A percentile compares a stretch with the other conserved stretches of the same genome.
Evolutionary conservation across 2,113 vertebrate species (phyloP).

Genomic region (Equus quagga): DNA sequence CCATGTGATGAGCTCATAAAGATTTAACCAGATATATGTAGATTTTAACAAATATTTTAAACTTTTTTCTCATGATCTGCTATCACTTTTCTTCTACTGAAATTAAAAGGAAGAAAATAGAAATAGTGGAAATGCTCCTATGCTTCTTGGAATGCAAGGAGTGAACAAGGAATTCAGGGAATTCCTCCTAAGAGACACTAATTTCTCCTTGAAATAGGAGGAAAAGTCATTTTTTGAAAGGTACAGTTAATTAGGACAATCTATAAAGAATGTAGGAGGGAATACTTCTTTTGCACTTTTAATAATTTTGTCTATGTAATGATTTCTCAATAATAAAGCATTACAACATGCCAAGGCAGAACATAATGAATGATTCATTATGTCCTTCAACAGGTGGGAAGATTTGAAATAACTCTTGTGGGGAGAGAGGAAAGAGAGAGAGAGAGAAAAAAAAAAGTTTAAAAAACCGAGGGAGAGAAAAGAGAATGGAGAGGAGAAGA

Average conservation of each 20-base stretch:
- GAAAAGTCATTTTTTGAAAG: conserved; percentile 23
- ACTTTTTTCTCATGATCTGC: neutral
- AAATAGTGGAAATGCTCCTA: neutral
- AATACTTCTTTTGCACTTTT: neutral
- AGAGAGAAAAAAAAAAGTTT: neutral
- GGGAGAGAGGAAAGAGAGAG: neutral
- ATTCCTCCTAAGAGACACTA: neutral
- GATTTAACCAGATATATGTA: neutral
- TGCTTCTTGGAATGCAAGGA: neutral
- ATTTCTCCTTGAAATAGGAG: neutral
- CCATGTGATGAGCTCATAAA: neutral
- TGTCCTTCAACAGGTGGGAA: neutral
- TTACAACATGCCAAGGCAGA: neutral
- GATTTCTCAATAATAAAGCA: conserved; percentile 10
- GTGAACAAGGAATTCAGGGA: neutral
- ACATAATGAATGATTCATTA: neutral
- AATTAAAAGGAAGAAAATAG: neutral
- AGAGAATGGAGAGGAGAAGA: neutral
- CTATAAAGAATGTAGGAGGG: neutral
- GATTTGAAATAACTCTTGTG: neutral
- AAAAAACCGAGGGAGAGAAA: neutral
- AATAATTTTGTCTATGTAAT: neutral
- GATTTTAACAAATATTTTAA: neutral
- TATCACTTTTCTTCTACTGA: neutral
- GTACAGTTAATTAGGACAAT: neutral